Evolutionary conservation across 2,113 vertebrate species (phyloP), one percentile per base, ranked within the genome.

Genomic region (Motacilla alba): DNA sequence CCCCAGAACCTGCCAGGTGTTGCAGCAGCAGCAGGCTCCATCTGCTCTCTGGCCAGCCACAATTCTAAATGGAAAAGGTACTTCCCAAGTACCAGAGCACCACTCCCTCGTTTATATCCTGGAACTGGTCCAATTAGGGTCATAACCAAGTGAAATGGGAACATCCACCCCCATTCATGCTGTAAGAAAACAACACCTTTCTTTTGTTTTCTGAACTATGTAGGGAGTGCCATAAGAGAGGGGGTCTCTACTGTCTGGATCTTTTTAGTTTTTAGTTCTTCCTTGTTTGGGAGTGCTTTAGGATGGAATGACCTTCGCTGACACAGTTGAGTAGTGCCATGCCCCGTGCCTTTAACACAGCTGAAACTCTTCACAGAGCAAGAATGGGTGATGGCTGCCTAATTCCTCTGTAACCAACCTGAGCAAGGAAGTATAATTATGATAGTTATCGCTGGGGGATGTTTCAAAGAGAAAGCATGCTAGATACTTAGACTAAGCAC

Each of bases 381-480:
- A 75, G 83, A 89, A 90, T 59, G 60, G 88, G 39, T 3, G 52
- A 63, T 43, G 60, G 55, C 64, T 88, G 75, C 62, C 55, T 90
- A 86, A 86, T 80, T 96, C 64, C 64, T 70, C 77, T 86, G 89
- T 18, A 83, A 87, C 80, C 49, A 52, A 46, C 58, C 59, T 74
- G 4, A 83, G 80, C 78, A 81, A 94, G 73, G 91, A 90, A 89
- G 83, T 90, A 11, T 87, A 94, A 94, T 95, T 93, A 92, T 52
- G 95, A 90, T 86, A 74, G 73, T 80, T 91, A 86, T 95, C 94
- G 68, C 73, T 35, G 47, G 47, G 43, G 56, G 74, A 60, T 58
- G 35, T 68, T 76, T 87, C 81, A 93, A 87, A 95, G 68, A 64
- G 77, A 80, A 88, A 31, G 87, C 86, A 87, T 81, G 60, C 49